Evolutionary conservation across 2,888 invertebrate genomes (phyloP).

Genomic region (Camponotus fellah): DNA sequence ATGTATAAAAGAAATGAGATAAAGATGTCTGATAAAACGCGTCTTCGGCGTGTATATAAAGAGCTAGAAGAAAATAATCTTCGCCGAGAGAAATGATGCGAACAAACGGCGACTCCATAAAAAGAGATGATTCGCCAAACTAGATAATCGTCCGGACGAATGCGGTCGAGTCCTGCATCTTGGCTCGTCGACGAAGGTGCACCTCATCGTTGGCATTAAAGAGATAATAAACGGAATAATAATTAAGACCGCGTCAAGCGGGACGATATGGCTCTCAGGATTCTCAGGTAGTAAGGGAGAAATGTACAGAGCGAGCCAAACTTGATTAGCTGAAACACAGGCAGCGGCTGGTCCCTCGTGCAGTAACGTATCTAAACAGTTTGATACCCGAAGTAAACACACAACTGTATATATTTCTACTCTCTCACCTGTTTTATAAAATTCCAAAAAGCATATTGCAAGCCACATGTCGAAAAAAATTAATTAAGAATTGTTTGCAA

Average conservation of each 20-base stretch:
- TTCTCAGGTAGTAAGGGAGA: slow-evolving; percentile 45
- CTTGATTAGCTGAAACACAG: neutral
- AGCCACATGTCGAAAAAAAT: neutral
- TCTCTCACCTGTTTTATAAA: neutral
- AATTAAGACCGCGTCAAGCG: slow-evolving; percentile 56
- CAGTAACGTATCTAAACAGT: slow-evolving; percentile 8
- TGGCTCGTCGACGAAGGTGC: slow-evolving; percentile 4
- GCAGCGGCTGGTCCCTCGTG: neutral
- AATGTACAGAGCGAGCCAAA: slow-evolving; percentile 39
- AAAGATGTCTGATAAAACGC: neutral
- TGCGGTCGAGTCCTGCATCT: slow-evolving; percentile 15
- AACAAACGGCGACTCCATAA: slow-evolving; percentile 33
- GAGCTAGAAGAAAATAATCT: slow-evolving; percentile 26
- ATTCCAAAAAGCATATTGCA: neutral
- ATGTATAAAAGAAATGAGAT: neutral
- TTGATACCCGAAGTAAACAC: neutral
- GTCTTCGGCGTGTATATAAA: neutral
- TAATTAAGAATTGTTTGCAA: neutral
- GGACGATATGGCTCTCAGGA: slow-evolving; percentile 17
- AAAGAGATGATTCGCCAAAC: slow-evolving; percentile 32
- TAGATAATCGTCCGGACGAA: slow-evolving; percentile 35
- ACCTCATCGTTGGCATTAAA: slow-evolving; percentile 37
- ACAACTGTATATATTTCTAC: neutral
- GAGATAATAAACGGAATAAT: slow-evolving; percentile 56
- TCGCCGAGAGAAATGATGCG: slow-evolving; percentile 22